Base-by-base conservation (phyloP, 1,140 invertebrate species). In the Samia ricini region DNA sequence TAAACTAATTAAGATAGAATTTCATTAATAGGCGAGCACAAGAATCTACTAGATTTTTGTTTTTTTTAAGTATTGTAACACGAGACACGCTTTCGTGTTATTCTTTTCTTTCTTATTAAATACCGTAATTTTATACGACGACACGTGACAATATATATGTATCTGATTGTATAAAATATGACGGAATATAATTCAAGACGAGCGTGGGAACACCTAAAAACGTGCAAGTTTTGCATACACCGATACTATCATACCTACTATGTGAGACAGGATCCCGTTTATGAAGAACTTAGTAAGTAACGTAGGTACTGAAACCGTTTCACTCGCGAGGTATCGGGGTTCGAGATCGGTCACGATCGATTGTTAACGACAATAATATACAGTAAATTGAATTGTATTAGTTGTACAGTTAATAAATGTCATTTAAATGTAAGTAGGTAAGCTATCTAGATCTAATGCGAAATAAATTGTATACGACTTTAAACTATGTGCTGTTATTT, bases 321-420 rank as follows among this genome's bases (percentile, higher is more conserved):
- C n/a, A 42, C 22, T 56, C 26, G 68, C 63, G 69, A 73, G 73
- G 77, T 68, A 63, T 71, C 68, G 64, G 72, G 22, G 68, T 67
- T 74, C 67, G 70, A 61, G 71, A 74, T 72, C 71, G 64, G 77
- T 80, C 77, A 80, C 81, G 77, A 83, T 63, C 65, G 70, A 78
- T 79, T 68, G 69, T 71, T 68, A 65, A 42, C 10, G 33, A 15
- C 33, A 42, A n/a, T n/a, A n/a, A n/a, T 42, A 12, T 4, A 10
- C 33, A 15, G 33, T 42, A 42, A 0, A 42, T 15, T 42, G 33
- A 42, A 42, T 15, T 42, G n/a, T 42, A 4, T 15, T 1, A 42
- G 33, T 42, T 42, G n/a, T 42, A 12, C 33, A 12, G 15, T 42
- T 15, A 42, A 12, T 8, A 29, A 8, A 10, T 5, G 26, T 1